Conservation (phyloP, 2,888 invertebrate species). For the Philopedon plagiatum region DNA sequence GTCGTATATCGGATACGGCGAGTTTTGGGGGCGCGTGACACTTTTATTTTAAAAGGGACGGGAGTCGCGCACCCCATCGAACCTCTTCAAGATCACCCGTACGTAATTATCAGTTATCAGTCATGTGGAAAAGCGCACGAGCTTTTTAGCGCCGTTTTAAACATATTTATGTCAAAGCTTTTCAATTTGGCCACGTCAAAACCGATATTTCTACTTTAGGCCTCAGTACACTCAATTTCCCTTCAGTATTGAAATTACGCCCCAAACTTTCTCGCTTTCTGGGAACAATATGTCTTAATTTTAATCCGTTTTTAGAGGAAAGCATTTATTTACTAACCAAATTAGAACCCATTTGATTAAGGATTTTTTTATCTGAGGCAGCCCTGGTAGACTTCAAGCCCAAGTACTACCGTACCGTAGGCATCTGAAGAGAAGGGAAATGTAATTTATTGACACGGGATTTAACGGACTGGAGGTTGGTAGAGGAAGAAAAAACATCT, state of each 20-base stretch:
- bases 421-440: too few species aligned
- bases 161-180: constrained; percentile 68
- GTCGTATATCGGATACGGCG: constrained; percentile 62
- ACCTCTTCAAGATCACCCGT: constrained; percentile 69
- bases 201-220: constrained; percentile 61
- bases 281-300: constrained; percentile 34
- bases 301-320: constrained; percentile 7
- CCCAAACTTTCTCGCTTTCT: constrained; percentile 5
- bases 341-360: too few species aligned
- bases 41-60: constrained; percentile 64
- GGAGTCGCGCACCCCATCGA: constrained; percentile 61
- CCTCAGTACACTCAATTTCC: constrained; percentile 60
- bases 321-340: too few species aligned
- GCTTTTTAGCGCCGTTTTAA: constrained; percentile 68
- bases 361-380: too few species aligned
- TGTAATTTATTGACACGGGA: too few species aligned
- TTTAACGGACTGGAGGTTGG: too few species aligned
- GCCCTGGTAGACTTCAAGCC: too few species aligned
- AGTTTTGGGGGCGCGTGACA: constrained; percentile 66
- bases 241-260: constrained; percentile 20
- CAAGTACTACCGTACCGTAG: too few species aligned
- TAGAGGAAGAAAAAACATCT: too few species aligned
- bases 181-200: constrained; percentile 65
- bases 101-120: constrained; percentile 69
- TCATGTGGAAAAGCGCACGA: constrained; percentile 66